These are phyloP conservation scores for Propithecus perrieri DNA, from an alignment of 2,797 vertebrate genomes.

Conservation along the genomic window DNA sequence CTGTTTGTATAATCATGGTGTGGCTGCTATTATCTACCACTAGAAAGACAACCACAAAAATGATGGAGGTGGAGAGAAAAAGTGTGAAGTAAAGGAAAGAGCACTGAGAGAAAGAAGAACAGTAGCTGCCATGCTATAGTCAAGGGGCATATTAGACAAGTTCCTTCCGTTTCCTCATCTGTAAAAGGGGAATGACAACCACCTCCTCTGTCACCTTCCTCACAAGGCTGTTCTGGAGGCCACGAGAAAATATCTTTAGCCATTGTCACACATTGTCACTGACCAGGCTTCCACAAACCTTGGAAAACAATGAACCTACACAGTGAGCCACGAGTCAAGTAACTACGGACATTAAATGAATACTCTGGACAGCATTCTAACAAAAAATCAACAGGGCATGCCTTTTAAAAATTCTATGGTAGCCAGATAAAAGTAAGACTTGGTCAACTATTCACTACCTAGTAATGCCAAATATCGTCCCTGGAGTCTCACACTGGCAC, in stretches of 20 bases:
- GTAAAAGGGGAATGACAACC: neutral
- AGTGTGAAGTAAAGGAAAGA: neutral
- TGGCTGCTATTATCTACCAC: neutral
- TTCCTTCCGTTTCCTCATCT: neutral
- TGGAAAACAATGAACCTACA: neutral
- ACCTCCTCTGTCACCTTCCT: neutral
- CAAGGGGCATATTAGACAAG: neutral
- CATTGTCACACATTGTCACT: neutral
- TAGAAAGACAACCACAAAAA: neutral
- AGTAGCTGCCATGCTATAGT: neutral
- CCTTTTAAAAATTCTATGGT: neutral
- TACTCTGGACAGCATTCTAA: neutral
- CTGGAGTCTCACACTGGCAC: too few species aligned
- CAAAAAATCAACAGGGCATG: neutral
- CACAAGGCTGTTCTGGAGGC: neutral
- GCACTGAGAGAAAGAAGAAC: neutral
- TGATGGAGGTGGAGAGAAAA: neutral
- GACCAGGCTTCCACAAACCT: neutral
- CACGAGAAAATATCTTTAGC: neutral
- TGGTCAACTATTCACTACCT: neutral
- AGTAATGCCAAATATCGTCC: neutral
- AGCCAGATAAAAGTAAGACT: neutral
- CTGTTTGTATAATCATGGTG: neutral
- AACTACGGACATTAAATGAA: neutral
- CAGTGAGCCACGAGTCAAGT: neutral